These are phyloP conservation scores for Rhinatrema bivittatum DNA, from an alignment of 2,797 vertebrate genomes.

Conservation along the genomic window DNA sequence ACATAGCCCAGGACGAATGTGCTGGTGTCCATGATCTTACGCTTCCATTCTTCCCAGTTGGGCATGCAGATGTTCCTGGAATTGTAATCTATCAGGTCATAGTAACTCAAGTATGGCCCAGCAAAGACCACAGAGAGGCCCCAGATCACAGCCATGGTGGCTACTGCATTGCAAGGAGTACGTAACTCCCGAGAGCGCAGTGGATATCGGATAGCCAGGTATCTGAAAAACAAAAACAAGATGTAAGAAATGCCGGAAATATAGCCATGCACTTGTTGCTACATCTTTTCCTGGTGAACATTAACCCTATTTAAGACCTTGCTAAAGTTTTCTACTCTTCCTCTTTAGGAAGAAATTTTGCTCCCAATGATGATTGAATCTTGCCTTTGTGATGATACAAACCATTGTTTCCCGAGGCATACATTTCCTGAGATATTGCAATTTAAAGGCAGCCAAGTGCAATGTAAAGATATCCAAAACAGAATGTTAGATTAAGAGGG, in stretches of 20 bases:
- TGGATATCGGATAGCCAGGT: constrained; percentile 78
- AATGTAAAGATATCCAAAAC: too few relatives aligned
- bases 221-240: constrained; percentile 44
- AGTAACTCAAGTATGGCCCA: constrained; percentile 79
- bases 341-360: too few relatives aligned
- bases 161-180: constrained; percentile 69
- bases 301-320: too few relatives aligned
- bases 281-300: too few relatives aligned
- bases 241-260: neutral
- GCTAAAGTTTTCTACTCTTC: too few relatives aligned
- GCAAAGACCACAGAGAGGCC: constrained; percentile 74
- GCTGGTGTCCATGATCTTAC: constrained; percentile 77
- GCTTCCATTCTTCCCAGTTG: constrained; percentile 71
- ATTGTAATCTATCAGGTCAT: constrained; percentile 70
- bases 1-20: constrained; percentile 77
- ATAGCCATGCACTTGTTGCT: too few relatives aligned
- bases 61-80: constrained; percentile 78
- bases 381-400: too few relatives aligned
- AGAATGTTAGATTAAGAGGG: too few relatives aligned
- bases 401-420: too few relatives aligned
- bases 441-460: too few relatives aligned
- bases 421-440: too few relatives aligned
- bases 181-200: constrained; percentile 73
- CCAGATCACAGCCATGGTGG: constrained; percentile 79
- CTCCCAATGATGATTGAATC: too few relatives aligned